Evolutionary conservation across 2,888 invertebrate genomes (phyloP).

Genomic region (Lasioglossum pauxillum): DNA sequence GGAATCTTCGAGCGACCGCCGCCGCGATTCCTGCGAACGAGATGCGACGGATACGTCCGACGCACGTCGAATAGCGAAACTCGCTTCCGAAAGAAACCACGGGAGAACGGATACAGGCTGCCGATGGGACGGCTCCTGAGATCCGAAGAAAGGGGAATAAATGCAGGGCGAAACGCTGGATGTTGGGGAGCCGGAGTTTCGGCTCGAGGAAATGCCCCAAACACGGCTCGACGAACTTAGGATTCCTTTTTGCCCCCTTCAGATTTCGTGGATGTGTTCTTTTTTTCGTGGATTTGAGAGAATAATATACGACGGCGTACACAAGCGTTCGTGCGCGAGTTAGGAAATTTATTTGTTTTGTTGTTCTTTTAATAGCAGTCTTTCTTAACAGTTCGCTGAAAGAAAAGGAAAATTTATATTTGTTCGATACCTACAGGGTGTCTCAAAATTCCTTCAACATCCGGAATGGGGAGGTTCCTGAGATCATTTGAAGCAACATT

Average conservation of each 20-base stretch:
- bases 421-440: too few relatives aligned
- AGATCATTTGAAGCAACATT: too few relatives aligned
- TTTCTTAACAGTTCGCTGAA: too few relatives aligned
- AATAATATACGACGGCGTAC: neutral
- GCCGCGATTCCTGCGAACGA: neutral
- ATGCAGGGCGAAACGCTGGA: neutral
- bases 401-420: too few relatives aligned
- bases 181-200: neutral
- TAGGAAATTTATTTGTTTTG: neutral
- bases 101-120: conserved; percentile 1
- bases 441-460: too few relatives aligned
- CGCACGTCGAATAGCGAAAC: conserved; percentile 7
- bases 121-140: neutral
- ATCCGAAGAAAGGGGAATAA: neutral
- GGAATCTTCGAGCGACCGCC: neutral
- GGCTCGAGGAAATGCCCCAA: neutral
- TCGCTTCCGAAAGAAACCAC: neutral
- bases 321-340: neutral
- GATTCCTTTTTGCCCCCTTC: neutral
- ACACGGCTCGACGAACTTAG: neutral
- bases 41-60: conserved; percentile 10
- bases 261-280: neutral
- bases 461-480: too few relatives aligned
- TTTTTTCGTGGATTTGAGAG: neutral
- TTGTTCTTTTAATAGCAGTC: too few relatives aligned